Evolutionary conservation across 1,140 invertebrate genomes (phyloP), one percentile per base, ranked within the genome.

Genomic region (Myzus persicae): DNA sequence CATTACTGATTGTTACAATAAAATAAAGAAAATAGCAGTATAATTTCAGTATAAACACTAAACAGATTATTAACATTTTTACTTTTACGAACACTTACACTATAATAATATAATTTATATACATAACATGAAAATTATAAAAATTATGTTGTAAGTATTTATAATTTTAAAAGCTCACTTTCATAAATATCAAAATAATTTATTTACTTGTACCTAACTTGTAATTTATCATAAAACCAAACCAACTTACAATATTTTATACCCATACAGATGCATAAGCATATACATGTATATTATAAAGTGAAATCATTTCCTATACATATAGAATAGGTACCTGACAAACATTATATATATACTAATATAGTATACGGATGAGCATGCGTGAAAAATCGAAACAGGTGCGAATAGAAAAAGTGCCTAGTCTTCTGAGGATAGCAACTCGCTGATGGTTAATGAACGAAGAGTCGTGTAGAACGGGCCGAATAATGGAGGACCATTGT

Each of bases 401-500:
- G 91, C 91, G 81, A 93, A 85, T 85, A 82, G 22, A 93, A 84
- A 93, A 82, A 92, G 31, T n/a, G n/a, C 14, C 4, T 48, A 93
- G 81, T 85, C 76, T 85, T 93, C 91, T 46, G 46, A 93, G 36
- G 91, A 93, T 48, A 40, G 91, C 81, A 38, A 82, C 76, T 48
- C 51, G 44, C 76, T 84, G 81, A 84, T 85, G 76, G 76, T 92
- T 92, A 92, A 92, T 92, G 81, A 93, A 93, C 81, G 91, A 84
- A 93, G 91, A 92, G 48, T 84, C 91, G 81, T 93, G 91, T 93
- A 93, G 91, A 93, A 93, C 91, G 91, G 46, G 26, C 36, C 38
- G 26, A 93, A 93, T 93, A 93, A 93, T 93, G 36, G 91, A 93
- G 24, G 36, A 26, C 91, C 38, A 93, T 93, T 93, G 91, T 93